Evolutionary conservation across 2,113 vertebrate genomes (phyloP), one percentile per base, ranked within the genome.

Genomic region (Vulpes lagopus): DNA sequence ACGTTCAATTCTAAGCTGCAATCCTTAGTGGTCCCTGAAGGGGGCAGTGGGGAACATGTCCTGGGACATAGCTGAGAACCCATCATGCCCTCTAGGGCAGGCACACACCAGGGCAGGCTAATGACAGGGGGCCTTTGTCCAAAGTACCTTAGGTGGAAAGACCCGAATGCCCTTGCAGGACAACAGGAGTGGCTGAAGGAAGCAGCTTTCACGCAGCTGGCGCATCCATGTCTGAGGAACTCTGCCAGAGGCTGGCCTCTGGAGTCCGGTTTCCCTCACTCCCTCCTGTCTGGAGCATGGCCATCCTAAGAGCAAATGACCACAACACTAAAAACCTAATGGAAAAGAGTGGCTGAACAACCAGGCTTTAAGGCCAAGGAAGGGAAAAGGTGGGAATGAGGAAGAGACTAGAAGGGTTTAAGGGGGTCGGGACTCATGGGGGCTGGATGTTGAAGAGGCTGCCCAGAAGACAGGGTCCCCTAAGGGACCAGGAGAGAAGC

Each of bases 91-190:
- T 53, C 65, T 85, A 35, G 3, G 65, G 11, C 22, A 74, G 69
- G 17, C 30, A 27, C 57, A 59, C 12, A 60, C 11, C 22, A 57
- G 38, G 6, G 22, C 30, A 17, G 4, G 43, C 23, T 84, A 93
- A 89, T 22, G 25, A 94, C n/a, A 60, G 30, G 53, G 14, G 15
- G 35, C 17, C 78, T 62, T 32, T 43, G 19, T 83, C 49, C 17
- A 84, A 85, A 85, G 71, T 2, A 43, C 20, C 9, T 78, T 59
- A 81, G 49, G 59, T 22, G 53, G 49, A 43, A 69, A 81, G 64
- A 38, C 14, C 17, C 4, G 32, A 57, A n/a, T 0, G 2, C 9
- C 15, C 11, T 65, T 82, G 32, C 3, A 0, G 7, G 49, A 57
- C 30, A 15, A 23, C 27, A 38, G 43, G 67, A 79, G 7, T 19